Percentiles rank a stretch among this genome's conserved stretches.
phyloP scores from a whole-genome alignment of 1,140 invertebrate species.

The Polyergus mexicanus region DNA sequence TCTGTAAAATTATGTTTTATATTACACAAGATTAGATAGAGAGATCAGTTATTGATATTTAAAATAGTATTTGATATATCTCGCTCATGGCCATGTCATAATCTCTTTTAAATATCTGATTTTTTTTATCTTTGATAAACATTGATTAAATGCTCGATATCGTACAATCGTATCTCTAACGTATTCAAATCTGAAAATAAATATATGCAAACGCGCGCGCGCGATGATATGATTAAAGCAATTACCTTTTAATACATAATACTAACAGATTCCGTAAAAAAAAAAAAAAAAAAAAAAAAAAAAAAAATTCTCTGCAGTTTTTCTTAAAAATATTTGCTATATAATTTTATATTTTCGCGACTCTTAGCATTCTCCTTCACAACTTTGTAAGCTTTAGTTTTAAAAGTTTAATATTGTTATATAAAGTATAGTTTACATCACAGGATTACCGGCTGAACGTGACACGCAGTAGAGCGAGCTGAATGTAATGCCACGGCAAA shows the following conservation, averaged over 20 bases:
- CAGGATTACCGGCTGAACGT: conserved; percentile 42
- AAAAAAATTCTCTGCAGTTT: not conserved
- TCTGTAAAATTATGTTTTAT: not conserved
- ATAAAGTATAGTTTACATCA: conserved; percentile 14
- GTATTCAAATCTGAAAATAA: not conserved
- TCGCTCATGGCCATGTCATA: not conserved
- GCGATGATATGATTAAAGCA: not conserved
- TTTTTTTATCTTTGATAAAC: not conserved
- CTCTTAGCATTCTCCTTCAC: not conserved
- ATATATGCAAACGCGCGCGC: not conserved
- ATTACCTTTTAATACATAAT: not conserved
- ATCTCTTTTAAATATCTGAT: not conserved
- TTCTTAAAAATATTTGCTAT: not conserved
- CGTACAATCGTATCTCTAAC: not conserved
- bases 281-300: not conserved
- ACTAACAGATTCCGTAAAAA: not conserved
- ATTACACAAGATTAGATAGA: conserved; percentile 55
- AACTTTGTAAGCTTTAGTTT: conserved; percentile 17
- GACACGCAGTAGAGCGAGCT: conserved; percentile 19
- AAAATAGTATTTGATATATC: not conserved
- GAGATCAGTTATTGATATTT: not conserved
- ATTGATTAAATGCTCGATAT: not conserved
- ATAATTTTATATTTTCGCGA: not conserved
- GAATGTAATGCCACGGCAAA: conserved; percentile 29
- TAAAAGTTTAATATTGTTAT: conserved; percentile 32